Evolutionary conservation across 2,888 invertebrate genomes (phyloP), one percentile per base, ranked within the genome.

Genomic region (Acheta domesticus): DNA sequence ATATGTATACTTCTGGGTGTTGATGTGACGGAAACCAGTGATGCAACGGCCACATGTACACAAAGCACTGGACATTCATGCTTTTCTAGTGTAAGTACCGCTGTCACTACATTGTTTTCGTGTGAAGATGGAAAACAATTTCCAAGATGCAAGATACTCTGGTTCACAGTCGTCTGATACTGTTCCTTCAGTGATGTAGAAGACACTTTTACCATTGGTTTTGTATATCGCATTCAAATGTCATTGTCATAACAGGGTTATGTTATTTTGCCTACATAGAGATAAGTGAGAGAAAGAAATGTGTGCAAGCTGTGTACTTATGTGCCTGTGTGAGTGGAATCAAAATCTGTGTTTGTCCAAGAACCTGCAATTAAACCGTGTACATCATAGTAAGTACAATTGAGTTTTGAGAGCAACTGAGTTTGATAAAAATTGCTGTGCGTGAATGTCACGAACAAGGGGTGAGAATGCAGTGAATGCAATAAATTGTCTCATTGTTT

Each of bases 1-100:
- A 62, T 62, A 62, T 62, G 62, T 62, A 62, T 62, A 62, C 62
- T 62, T 62, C 62, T 62, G 62, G 16, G 62, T 62, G 62, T 62
- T n/a, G n/a, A n/a, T 62, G 62, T 62, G n/a, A 14, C 14, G n/a
- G 62, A 62, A 62, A 62, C 14, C 62, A 62, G 62, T 62, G 62
- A 62, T 62, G 62, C n/a, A 19, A 19, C n/a, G 3, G 62, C 62
- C 62, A 62, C 14, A 62, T 14, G 62, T 62, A n/a, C 62, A 62
- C 14, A n/a, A 36, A 36, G 36, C 36, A 36, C 36, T 36, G 36
- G 36, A 19, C n/a, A 62, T 62, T 62, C 62, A 62, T n/a, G 62
- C 62, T 62, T 62, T n/a, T 62, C 62, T 62, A 62, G n/a, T 62
- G 62, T n/a, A 19, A 12, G 16, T 62, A n/a, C 62, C 62, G n/a